These are phyloP conservation scores for Cheiracanthium punctorium DNA, from an alignment of 2,888 invertebrate species.

Conservation along the genomic window DNA sequence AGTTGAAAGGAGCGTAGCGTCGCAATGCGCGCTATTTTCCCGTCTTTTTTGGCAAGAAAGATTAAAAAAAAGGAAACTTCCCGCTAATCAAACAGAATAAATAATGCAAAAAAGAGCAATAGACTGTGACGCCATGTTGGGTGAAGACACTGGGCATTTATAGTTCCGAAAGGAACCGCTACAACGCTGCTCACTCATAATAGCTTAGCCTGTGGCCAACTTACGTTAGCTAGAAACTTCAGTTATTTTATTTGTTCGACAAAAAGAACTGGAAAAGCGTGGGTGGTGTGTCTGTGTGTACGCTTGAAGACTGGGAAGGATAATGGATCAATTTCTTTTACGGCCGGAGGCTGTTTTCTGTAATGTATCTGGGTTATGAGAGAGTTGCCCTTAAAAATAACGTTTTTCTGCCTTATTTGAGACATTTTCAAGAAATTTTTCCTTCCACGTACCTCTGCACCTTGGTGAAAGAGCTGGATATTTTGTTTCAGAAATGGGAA, in stretches of 20 bases:
- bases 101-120: constrained; percentile 41
- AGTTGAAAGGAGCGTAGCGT: background rate
- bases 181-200: background rate
- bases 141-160: constrained; percentile 19
- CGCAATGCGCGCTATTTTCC: background rate
- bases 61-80: constrained; percentile 25
- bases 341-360: constrained; percentile 4
- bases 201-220: background rate
- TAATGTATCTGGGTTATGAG: constrained; percentile 51
- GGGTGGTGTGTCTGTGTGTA: background rate
- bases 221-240: background rate
- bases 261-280: background rate
- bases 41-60: no score
- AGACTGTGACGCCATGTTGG: constrained; percentile 34
- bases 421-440: background rate
- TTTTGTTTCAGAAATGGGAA: background rate
- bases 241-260: background rate
- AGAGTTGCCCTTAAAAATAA: constrained; percentile 27
- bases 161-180: constrained; percentile 10
- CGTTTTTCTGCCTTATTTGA: constrained; percentile 7
- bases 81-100: constrained; percentile 40
- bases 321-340: constrained; percentile 39
- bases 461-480: background rate
- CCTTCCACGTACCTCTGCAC: background rate
- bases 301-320: constrained; percentile 2